Conservation (phyloP, 1,140 invertebrate species). For the Leptopilina clavipes region DNA sequence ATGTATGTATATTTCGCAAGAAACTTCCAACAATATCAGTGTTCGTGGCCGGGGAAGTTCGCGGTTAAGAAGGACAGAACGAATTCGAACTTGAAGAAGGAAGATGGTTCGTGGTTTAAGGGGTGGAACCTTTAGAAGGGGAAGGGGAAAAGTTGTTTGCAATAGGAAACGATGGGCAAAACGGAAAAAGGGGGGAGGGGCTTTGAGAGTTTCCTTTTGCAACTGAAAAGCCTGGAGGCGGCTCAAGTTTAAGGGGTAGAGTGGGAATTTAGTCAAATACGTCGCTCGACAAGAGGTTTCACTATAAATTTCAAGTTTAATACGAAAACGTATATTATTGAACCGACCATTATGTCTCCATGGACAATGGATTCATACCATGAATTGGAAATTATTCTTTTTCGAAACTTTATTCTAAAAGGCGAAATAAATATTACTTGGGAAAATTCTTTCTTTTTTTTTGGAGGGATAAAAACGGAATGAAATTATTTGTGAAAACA, state of each 20-base stretch:
- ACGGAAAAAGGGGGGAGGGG: slow-evolving; percentile 35
- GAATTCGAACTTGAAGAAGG: slow-evolving; percentile 19
- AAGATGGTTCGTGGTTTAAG: not conserved
- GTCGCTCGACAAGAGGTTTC: slow-evolving; percentile 41
- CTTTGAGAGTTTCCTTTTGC: slow-evolving; percentile 42
- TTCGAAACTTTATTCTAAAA: not conserved
- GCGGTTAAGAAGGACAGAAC: slow-evolving; percentile 41
- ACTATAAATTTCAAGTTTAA: slow-evolving; percentile 43
- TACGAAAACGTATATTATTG: not conserved
- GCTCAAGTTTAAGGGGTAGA: slow-evolving; percentile 36
- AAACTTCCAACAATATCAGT: slow-evolving; percentile 53
- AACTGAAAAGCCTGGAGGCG: slow-evolving; percentile 43
- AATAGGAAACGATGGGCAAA: slow-evolving; percentile 45
- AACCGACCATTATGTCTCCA: not conserved
- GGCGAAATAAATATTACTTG: too few species aligned
- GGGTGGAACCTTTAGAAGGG: too few species aligned
- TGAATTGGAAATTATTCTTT: not conserved
- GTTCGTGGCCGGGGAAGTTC: slow-evolving; percentile 46
- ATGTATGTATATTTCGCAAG: slow-evolving; percentile 41
- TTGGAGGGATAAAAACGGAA: too few species aligned
- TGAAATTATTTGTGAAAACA: too few species aligned
- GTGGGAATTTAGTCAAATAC: slow-evolving; percentile 50
- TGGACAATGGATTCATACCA: not conserved
- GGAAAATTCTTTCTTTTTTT: not conserved
- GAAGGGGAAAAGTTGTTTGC: slow-evolving; percentile 1